phyloP scores from a whole-genome alignment of 1,140 invertebrate genomes.

The Aphis gossypii region DNA sequence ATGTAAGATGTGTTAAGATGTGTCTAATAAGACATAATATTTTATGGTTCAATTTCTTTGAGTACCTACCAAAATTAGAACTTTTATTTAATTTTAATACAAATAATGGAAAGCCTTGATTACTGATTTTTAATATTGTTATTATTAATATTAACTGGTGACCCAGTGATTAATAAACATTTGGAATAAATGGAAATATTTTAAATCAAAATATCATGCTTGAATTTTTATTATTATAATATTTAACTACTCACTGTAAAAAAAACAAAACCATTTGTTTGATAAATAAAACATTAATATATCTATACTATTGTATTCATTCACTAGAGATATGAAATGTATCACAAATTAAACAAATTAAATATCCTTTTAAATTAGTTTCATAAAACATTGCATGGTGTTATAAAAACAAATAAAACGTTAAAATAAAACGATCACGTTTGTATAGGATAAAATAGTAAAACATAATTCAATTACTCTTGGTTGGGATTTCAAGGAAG shows the following conservation, averaged over 20 bases:
- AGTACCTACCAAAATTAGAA: neutral
- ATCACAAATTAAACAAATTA: neutral
- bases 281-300: neutral
- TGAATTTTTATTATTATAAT: neutral
- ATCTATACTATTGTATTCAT: neutral
- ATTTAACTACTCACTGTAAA: neutral
- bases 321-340: neutral
- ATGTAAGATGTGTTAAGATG: too few relatives aligned
- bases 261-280: neutral
- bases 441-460: neutral
- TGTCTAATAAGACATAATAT: neutral
- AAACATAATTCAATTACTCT: slow-evolving; percentile 3
- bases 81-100: neutral
- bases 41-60: neutral
- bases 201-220: neutral
- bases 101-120: neutral
- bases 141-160: too few relatives aligned
- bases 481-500: neutral
- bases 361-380: neutral
- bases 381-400: neutral
- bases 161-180: too few relatives aligned
- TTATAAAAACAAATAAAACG: neutral
- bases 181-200: neutral
- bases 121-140: too few relatives aligned
- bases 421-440: neutral